Evolutionary conservation across 2,888 invertebrate species (phyloP).

Genomic region (Antheraea yamamai): DNA sequence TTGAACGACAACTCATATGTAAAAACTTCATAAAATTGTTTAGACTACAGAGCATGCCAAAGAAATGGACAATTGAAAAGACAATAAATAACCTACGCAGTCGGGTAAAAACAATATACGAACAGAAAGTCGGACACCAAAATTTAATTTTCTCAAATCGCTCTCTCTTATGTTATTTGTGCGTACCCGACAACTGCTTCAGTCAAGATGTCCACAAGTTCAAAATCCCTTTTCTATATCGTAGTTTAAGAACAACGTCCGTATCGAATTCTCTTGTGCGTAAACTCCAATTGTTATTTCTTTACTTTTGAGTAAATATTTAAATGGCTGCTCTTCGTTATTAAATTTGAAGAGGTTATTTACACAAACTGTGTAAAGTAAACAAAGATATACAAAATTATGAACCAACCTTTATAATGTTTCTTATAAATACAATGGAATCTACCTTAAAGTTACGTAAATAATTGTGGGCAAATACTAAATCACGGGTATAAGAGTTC

Average conservation of each 20-base stretch:
- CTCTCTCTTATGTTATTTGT: slow-evolving; percentile 2
- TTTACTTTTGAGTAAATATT: not conserved
- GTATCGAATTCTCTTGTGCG: not conserved
- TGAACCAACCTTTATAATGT: not conserved
- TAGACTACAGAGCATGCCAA: too few relatives aligned
- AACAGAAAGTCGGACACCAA: not conserved
- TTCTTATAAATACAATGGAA: not conserved
- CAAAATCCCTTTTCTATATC: slow-evolving; percentile 17
- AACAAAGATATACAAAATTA: too few relatives aligned
- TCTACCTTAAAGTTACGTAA: not conserved
- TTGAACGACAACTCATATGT: too few relatives aligned
- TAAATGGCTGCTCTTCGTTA: not conserved
- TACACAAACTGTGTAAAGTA: not conserved
- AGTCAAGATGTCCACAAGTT: slow-evolving; percentile 15
- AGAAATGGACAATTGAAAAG: too few relatives aligned
- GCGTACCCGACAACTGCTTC: not conserved
- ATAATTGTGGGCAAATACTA: not conserved
- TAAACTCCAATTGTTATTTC: not conserved
- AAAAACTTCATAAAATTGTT: too few relatives aligned
- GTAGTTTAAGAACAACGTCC: not conserved
- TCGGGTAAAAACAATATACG: not conserved
- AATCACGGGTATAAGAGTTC: not conserved
- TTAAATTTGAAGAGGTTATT: not conserved
- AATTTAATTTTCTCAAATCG: not conserved
- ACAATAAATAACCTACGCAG: too few relatives aligned